phyloP scores from a whole-genome alignment of 2,113 vertebrate species.

The Dipodomys ordii region DNA sequence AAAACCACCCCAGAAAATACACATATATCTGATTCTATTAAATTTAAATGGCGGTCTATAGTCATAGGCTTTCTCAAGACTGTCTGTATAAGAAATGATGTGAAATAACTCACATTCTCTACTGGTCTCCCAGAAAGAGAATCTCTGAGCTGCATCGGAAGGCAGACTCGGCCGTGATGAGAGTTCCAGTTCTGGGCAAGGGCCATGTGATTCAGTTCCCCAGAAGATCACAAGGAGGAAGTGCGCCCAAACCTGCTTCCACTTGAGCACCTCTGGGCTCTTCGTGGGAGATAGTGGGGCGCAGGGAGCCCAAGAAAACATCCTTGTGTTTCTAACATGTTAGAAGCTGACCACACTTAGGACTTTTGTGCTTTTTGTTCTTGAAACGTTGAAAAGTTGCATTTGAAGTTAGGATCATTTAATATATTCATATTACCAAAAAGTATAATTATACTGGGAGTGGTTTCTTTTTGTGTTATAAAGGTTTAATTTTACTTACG shows the following conservation, averaged over 20 bases:
- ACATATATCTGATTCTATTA: conserved; percentile 46
- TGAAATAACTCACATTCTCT: conserved; percentile 64
- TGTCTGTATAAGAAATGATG: conserved; percentile 49
- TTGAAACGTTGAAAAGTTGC: conserved; percentile 84
- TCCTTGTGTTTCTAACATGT: conserved; percentile 3
- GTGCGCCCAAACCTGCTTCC: conserved; percentile 52
- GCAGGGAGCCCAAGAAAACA: conserved; percentile 53
- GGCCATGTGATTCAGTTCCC: conserved; percentile 43
- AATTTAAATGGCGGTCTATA: conserved; percentile 51
- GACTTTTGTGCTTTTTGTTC: conserved; percentile 69
- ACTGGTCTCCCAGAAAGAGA: not conserved
- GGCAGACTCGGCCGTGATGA: conserved; percentile 42
- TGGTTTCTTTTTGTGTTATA: conserved; percentile 84
- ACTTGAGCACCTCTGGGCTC: conserved; percentile 42
- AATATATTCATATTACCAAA: conserved; percentile 83
- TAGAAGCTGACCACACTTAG: conserved; percentile 72
- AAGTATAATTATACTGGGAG: conserved; percentile 78
- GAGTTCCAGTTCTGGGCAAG: conserved; percentile 54
- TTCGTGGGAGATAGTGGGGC: conserved; percentile 39
- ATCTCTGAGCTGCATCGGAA: not conserved
- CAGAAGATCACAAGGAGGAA: too few species aligned
- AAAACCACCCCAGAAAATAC: conserved; percentile 61
- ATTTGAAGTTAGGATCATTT: conserved; percentile 85
- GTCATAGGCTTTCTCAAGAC: conserved; percentile 67
- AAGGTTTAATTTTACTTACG: conserved; percentile 83